These are phyloP conservation scores for Liolophura sinensis DNA, from an alignment of 1,140 invertebrate species.

Conservation along the genomic window DNA sequence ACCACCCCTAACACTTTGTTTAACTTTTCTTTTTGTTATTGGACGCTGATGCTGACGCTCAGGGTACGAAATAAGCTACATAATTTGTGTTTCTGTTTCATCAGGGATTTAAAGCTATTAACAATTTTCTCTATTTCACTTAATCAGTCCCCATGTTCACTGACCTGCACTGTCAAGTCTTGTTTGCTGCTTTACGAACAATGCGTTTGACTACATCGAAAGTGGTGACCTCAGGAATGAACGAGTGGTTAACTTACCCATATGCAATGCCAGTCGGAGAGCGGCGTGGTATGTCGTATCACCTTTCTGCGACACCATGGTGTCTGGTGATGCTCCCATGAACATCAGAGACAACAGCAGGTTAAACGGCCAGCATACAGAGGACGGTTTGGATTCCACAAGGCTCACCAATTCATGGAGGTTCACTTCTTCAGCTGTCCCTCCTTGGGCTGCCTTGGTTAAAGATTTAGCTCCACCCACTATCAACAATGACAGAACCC, in stretches of 20 bases:
- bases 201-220: neutral
- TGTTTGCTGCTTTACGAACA: neutral
- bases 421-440: neutral
- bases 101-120: conserved; percentile 8
- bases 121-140: conserved; percentile 2
- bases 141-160: conserved; percentile 8
- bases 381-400: neutral
- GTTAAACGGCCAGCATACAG: conserved; percentile 4
- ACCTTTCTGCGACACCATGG: conserved; percentile 2
- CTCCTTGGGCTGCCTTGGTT: conserved; percentile 1
- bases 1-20: too few species aligned
- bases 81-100: conserved; percentile 12
- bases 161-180: conserved; percentile 10
- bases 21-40: too few species aligned
- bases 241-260: conserved; percentile 7
- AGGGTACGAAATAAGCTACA: too few species aligned
- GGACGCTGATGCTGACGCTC: too few species aligned
- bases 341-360: conserved; percentile 3
- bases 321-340: neutral
- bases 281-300: conserved; percentile 12
- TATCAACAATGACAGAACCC: conserved; percentile 4
- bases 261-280: conserved; percentile 10
- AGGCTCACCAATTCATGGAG: conserved; percentile 5
- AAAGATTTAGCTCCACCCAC: conserved; percentile 7
- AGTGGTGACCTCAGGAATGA: neutral